Evolutionary conservation across 1,140 invertebrate genomes (phyloP).

Genomic region (Octopus sinensis): DNA sequence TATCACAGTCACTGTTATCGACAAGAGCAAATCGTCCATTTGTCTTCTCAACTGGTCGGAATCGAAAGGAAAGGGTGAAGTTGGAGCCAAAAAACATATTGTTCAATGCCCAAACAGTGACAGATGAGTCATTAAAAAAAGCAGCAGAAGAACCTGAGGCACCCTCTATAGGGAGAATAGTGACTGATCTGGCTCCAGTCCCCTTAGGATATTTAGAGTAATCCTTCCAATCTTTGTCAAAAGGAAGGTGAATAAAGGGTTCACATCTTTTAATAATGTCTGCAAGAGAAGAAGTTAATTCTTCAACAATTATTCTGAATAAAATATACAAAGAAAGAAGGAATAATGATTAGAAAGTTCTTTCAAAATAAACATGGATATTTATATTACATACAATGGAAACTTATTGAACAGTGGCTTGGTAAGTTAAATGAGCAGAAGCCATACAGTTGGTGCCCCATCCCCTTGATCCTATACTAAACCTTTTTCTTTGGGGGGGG

Average conservation of each 20-base stretch:
- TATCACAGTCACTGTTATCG: constrained; percentile 32
- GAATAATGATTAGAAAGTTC: no score
- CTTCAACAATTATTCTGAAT: no score
- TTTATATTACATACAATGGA: no score
- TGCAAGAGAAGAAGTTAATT: background rate
- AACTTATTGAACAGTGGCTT: no score
- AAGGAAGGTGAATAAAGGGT: constrained; percentile 29
- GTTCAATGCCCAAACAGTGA: constrained; percentile 29
- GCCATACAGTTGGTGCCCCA: no score
- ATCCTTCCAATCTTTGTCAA: constrained; percentile 26
- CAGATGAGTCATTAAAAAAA: constrained; percentile 22
- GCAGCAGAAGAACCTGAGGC: constrained; percentile 21
- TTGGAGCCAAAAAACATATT: constrained; percentile 30
- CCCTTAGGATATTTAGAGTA: constrained; percentile 15
- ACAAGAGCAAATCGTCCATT: constrained; percentile 20
- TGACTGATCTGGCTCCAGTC: constrained; percentile 14
- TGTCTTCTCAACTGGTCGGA: constrained; percentile 10
- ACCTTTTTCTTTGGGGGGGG: no score
- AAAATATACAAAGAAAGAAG: no score
- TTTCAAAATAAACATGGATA: no score
- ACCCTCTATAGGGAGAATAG: background rate
- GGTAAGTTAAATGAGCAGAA: no score
- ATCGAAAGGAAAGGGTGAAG: constrained; percentile 30
- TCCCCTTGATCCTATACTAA: no score
- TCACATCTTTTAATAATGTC: constrained; percentile 13